Base-by-base conservation (phyloP, 2,888 invertebrate species). In the Endotricha flammealis region DNA sequence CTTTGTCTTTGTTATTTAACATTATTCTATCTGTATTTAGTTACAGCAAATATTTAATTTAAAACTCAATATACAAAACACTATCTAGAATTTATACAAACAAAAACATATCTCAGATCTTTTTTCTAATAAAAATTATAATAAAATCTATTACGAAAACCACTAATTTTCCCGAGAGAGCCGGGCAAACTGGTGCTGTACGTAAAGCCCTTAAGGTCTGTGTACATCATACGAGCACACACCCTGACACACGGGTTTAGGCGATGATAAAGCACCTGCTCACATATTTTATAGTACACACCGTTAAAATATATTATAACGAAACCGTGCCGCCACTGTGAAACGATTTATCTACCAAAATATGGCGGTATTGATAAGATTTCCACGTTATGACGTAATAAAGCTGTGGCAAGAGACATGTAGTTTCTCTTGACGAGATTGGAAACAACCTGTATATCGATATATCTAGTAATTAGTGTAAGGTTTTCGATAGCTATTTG, bases 261-360 rank as follows among this genome's bases (percentile, higher is more conserved):
- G 50, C 49, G 66, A 74, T 85, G 82, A 85, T 81, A 58, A 80
- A 85, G 82, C 62, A 77, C 81, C 83, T 76, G 79, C 73, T 78
- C 78, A 68, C 73, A 74, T 81, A 78, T 79, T 81, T 82, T 80
- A 78, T 79, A 74, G 77, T 65, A 68, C 64, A 60, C 70, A 64
- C 68, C 58, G 59, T 66, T 63, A 55, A 71, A 78, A 72, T 72
- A 63, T 78, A 71, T 66, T 61, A 53, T 67, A 60, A 65, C 51
- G 35, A 49, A 39, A 16, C 32, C 32, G 35, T 34, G 39, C 29
- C 30, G 29, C 36, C 28, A n/a, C 20, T 30, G 31, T 28, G 31
- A 12, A 27, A 39, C 27, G 36, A 42, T 42, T 39, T 43, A 39
- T 39, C 20, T 31, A 6, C 34, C 27, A 14, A 29, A 35, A 29